Conservation (phyloP, 2,113 vertebrate species). For the Cisticola juncidis region DNA sequence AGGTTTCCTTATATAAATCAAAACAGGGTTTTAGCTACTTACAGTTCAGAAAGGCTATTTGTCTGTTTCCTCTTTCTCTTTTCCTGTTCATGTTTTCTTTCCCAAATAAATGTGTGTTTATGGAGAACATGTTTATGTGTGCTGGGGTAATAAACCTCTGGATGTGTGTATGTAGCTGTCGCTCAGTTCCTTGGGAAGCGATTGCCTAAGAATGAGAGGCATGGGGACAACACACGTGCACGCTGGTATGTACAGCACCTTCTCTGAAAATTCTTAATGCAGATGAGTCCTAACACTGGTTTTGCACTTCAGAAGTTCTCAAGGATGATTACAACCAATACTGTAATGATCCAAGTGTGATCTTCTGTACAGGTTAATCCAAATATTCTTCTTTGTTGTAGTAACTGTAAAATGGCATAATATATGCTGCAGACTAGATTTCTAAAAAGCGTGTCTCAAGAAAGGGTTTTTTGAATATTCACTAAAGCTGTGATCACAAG, state of each 20-base stretch:
- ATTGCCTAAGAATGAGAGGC: neutral
- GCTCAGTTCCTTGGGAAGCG: neutral
- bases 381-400: neutral
- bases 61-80: neutral
- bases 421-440: neutral
- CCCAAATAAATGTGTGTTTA: neutral
- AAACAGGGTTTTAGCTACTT: neutral
- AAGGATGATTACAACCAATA: neutral
- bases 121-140: neutral
- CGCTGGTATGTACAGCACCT: neutral
- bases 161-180: neutral
- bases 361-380: neutral
- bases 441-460: neutral
- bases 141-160: neutral
- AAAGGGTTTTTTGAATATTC: neutral
- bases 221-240: neutral
- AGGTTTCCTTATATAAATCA: neutral
- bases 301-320: neutral
- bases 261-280: neutral
- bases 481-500: neutral
- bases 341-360: neutral
- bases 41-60: neutral
- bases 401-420: neutral
- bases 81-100: neutral
- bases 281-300: neutral